Conservation (phyloP, 2,797 vertebrate species). For the Enoplosus armatus region DNA sequence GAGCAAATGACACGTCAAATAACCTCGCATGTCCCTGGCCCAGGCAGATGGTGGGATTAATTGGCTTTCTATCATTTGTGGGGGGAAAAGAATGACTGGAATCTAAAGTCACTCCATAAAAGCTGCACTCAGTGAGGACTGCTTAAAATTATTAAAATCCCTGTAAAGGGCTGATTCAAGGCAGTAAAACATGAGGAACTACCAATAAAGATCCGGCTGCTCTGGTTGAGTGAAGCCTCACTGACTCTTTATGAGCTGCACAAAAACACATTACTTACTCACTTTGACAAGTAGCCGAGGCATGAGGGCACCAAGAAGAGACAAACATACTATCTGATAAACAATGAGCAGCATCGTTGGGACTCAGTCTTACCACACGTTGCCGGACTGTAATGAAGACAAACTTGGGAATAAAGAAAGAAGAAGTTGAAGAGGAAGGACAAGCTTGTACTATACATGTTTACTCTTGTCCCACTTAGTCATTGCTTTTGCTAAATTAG, state of each 20-base stretch:
- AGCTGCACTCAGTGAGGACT: conserved; percentile 69
- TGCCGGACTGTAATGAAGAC: not conserved
- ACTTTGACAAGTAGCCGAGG: conserved; percentile 54
- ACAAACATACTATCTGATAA: conserved; percentile 37
- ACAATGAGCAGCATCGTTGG: conserved; percentile 26
- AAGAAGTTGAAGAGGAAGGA: not conserved
- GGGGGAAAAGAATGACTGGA: conserved; percentile 70
- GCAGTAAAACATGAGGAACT: conserved; percentile 79
- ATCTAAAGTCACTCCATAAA: conserved; percentile 82
- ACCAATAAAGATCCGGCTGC: conserved; percentile 69
- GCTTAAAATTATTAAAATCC: conserved; percentile 80
- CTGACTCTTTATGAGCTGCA: conserved; percentile 67
- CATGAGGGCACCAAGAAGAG: conserved; percentile 39
- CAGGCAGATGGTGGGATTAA: conserved; percentile 76
- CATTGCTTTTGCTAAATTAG: conserved; percentile 42
- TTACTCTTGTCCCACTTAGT: conserved; percentile 26
- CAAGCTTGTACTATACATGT: not conserved
- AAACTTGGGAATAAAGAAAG: not conserved
- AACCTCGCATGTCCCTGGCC: conserved; percentile 40
- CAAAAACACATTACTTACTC: conserved; percentile 66
- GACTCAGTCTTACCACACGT: not conserved
- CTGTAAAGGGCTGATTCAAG: conserved; percentile 71
- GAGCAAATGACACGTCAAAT: conserved; percentile 48
- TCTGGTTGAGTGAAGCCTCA: conserved; percentile 59
- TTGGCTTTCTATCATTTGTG: conserved; percentile 55